A percentile compares a stretch with the other conserved stretches of the same genome.
These are phyloP conservation scores for Pampus argenteus DNA, from an alignment of 2,797 vertebrate species.

Conservation along the genomic window DNA sequence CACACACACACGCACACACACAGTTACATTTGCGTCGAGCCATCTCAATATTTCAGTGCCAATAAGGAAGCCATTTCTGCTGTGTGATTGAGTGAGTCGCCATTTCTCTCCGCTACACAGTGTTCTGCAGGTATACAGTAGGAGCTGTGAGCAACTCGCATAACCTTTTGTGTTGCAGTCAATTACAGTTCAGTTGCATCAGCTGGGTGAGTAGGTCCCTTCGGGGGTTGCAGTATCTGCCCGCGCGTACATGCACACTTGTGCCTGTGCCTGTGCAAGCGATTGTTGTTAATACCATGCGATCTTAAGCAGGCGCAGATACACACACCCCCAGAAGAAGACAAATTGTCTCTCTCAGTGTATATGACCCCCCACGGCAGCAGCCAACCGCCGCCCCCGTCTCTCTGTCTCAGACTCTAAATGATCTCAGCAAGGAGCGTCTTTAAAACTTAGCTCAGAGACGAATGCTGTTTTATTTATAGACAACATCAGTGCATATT, in stretches of 20 bases:
- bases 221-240: conserved; percentile 68
- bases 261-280: neutral
- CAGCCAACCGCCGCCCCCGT: conserved; percentile 68
- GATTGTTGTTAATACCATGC: conserved; percentile 71
- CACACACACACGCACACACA: conserved; percentile 1
- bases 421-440: conserved; percentile 73
- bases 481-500: conserved; percentile 70
- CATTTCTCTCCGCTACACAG: conserved; percentile 31
- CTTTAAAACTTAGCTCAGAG: conserved; percentile 63
- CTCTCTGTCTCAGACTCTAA: conserved; percentile 72
- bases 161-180: conserved; percentile 86
- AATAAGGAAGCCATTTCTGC: conserved; percentile 67
- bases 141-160: conserved; percentile 63
- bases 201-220: conserved; percentile 81
- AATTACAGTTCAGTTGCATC: conserved; percentile 88
- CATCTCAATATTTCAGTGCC: conserved; percentile 70
- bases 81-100: conserved; percentile 66
- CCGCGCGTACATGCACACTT: neutral
- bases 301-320: conserved; percentile 60
- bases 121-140: conserved; percentile 68
- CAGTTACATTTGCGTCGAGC: conserved; percentile 35
- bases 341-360: conserved; percentile 72
- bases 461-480: conserved; percentile 70
- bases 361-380: conserved; percentile 73
- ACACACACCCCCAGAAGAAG: conserved; percentile 52